Evolutionary conservation across 1,140 invertebrate genomes (phyloP), one percentile per base, ranked within the genome.

Genomic region (Pachypeltis micranthus): DNA sequence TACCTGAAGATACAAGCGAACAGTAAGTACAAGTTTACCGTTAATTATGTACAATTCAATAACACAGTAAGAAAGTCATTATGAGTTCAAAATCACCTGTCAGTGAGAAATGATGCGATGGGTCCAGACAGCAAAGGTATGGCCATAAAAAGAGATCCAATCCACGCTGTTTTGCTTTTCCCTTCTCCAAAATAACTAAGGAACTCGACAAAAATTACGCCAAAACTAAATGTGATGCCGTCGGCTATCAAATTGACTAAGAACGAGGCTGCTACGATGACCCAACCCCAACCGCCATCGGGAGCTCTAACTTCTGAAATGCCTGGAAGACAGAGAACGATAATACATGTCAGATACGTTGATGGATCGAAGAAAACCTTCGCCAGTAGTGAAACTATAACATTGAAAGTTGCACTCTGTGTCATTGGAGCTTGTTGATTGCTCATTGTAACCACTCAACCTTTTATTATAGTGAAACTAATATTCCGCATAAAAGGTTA

Each of bases 211-310:
- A 82, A 90, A 68, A 92, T 86, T 1, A 92, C 83, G 27, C 90
- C 90, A 70, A 91, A 91, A 60, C 88, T 90, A 73, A 92, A 89
- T 0, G 89, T 90, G 56, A 93, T 85, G 2, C 90, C 90, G 71
- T 94, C 90, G 16, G 91, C 90, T 66, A 96, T 94, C 24, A 95
- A 78, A 72, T 94, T 94, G 57, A 92, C 87, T 75, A 93, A 80
- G 69, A 96, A 93, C 0, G 91, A 87, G 73, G 90, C 79, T 73
- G 85, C 88, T 59, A 94, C 77, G 70, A 93, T 80, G 62, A 93
- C 83, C 85, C 85, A 65, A 1, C 64, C 64, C 64, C 64, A 65
- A 34, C 86, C 86, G 21, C 86, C 86, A 69, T 88, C 86, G 0
- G 86, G 86, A 0, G 86, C 81, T 44, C 81, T 74, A 0, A 82